Base-by-base conservation (phyloP, 2,888 invertebrate genomes). In the Tinea pellionella region DNA sequence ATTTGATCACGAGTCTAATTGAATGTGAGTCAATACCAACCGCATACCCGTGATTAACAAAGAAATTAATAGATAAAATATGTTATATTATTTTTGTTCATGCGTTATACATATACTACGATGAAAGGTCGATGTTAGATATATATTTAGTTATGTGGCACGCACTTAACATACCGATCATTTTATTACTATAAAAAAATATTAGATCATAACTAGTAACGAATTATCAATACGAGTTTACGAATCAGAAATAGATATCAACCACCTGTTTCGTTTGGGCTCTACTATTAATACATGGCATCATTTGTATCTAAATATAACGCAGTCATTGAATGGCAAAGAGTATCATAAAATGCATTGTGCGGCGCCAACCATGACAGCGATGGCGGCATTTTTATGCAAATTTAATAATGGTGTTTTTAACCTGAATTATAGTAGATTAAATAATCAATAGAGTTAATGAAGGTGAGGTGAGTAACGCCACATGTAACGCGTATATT, bases 281-380 rank as follows among this genome's bases (percentile, higher is more conserved):
- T 37, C n/a, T 15, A 16, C 47, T 47, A 47, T 47, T 47, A 47
- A 47, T 47, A 47, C 47, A 15, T 47, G 47, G 15, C 47, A 47
- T 47, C 47, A 16, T 47, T 47, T 47, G 47, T 47, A 16, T 13
- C 47, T 47, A 47, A 47, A 47, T 16, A 47, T 47, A 47, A 15
- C 47, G 47, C 47, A 47, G n/a, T 47, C 47, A 47, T 47, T 47
- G 47, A 47, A 47, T 47, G 24, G 53, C 53, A 53, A 53, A 47
- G 47, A 12, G 53, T 3, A 24, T 19, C 24, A 24, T 53, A 18
- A 53, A 53, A 19, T 53, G 53, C 53, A 53, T 53, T 18, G 53
- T 18, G 18, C 9, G 53, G 24, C 53, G 24, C 53, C 53, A 53
- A 53, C 4, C 18, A 12, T 53, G 24, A 47, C 3, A 53, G 53